Evolutionary conservation across 2,888 invertebrate genomes (phyloP).

Genomic region (Anarsia innoxiella): DNA sequence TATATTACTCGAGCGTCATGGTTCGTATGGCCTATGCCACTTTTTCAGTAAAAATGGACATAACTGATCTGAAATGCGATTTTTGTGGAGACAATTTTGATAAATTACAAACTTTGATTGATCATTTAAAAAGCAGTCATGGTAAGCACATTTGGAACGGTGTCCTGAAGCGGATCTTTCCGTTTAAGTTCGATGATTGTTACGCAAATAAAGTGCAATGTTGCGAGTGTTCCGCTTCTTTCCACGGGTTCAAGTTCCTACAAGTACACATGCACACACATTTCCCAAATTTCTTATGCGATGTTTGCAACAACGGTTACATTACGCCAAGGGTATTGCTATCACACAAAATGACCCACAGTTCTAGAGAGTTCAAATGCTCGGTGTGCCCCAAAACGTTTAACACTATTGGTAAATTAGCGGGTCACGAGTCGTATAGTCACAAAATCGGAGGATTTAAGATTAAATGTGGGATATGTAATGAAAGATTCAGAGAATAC

Average conservation of each 20-base stretch:
- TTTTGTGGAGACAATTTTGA: neutral
- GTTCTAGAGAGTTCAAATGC: constrained; percentile 23
- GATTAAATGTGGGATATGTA: neutral
- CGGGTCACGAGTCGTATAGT: neutral
- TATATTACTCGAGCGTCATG: neutral
- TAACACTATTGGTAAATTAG: neutral
- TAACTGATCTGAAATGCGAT: neutral
- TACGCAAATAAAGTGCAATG: neutral
- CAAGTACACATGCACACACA: constrained; percentile 21
- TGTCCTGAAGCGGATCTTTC: neutral
- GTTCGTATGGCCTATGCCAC: neutral
- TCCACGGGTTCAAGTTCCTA: constrained; percentile 27
- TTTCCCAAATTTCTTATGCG: constrained; percentile 15
- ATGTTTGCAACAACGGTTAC: constrained; percentile 9
- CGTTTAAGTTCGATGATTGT: neutral
- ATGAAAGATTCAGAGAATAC: neutral
- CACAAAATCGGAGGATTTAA: no score
- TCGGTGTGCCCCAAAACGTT: neutral
- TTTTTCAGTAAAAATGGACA: neutral
- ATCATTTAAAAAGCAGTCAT: neutral
- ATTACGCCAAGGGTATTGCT: constrained; percentile 5
- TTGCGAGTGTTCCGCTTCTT: constrained; percentile 24
- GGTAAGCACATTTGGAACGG: neutral
- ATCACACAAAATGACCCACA: constrained; percentile 17
- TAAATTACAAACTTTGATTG: neutral